Evolutionary conservation across 2,888 invertebrate species (phyloP), one percentile per base, ranked within the genome.

Genomic region (Apoda limacodes): DNA sequence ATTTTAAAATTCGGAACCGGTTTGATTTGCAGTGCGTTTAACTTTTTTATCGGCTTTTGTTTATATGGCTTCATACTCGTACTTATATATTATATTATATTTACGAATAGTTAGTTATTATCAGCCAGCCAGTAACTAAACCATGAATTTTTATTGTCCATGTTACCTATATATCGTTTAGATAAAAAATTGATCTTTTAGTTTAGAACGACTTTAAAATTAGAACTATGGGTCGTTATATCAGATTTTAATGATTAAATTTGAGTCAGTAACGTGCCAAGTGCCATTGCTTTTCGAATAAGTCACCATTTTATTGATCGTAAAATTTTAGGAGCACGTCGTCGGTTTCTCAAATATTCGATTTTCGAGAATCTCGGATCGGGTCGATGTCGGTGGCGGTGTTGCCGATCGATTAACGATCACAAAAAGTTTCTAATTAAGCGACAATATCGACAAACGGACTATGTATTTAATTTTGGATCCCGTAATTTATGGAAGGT

Each of bases 201-300:
- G 63, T 66, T 66, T 68, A 63, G 65, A 64, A 62, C 55, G 57
- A 51, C 63, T 66, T 59, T 76, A 72, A 78, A 60, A 76, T 78
- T 66, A 65, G 57, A 68, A 60, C 65, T 71, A 71, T 72, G 58
- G 70, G 62, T 69, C 74, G 74, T 76, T 68, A 71, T 71, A 75
- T 74, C 66, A 70, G 67, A 66, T 66, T 59, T 62, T 60, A 59
- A 62, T 61, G 69, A 66, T 63, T 60, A 59, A 61, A 67, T 70
- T 60, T 62, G 51, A 52, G 62, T 57, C 55, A 48, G 53, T 55
- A 59, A 57, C 55, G 36, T 34, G 39, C 34, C 32, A 37, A 40
- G 37, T 28, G 32, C 22, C 29, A 22, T 27, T 48, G 50, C 52
- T 41, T 51, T 52, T 46, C 52, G 48, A 61, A 74, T 74, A 74